Percentiles rank a stretch among this genome's conserved stretches.
Evolutionary conservation across 2,888 invertebrate species (phyloP).

Genomic region (Drosophila picticornis): DNA sequence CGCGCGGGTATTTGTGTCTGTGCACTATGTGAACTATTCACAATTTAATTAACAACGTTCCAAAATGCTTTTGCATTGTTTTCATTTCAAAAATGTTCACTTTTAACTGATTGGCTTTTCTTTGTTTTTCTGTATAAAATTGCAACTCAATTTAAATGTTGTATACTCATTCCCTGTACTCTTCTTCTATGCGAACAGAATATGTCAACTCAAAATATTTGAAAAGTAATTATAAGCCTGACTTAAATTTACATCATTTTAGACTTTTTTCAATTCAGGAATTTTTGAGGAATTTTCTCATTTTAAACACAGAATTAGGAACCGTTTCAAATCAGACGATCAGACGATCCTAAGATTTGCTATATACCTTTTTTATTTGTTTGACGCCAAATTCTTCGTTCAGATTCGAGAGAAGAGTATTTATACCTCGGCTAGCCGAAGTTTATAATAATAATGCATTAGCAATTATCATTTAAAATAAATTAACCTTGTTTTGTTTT

Average conservation of each 20-base stretch:
- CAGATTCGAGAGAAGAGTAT: conserved; percentile 16
- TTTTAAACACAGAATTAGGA: not conserved
- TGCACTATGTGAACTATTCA: conserved; percentile 7
- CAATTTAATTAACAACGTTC: conserved; percentile 13
- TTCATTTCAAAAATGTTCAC: not conserved
- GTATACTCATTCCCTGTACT: conserved; percentile 19
- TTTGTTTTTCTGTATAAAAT: conserved; percentile 6
- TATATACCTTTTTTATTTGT: not conserved
- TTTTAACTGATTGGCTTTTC: conserved; percentile 1
- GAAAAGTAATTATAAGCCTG: not conserved
- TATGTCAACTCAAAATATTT: not conserved
- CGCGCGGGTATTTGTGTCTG: not conserved
- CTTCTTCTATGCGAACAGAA: not conserved
- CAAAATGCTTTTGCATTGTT: conserved; percentile 13
- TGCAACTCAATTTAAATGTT: not conserved
- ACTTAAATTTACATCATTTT: not conserved
- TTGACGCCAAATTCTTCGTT: not conserved
- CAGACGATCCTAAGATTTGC: not conserved
- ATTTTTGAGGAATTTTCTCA: too few species aligned
- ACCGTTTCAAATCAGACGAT: not conserved
- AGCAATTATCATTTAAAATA: not conserved
- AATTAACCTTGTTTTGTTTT: conserved; percentile 19
- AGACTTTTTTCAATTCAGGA: not conserved
- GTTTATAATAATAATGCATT: not conserved
- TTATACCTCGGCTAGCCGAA: conserved; percentile 43